Evolutionary conservation across 2,113 vertebrate genomes (phyloP).

Genomic region (Amphiprion ocellaris): DNA sequence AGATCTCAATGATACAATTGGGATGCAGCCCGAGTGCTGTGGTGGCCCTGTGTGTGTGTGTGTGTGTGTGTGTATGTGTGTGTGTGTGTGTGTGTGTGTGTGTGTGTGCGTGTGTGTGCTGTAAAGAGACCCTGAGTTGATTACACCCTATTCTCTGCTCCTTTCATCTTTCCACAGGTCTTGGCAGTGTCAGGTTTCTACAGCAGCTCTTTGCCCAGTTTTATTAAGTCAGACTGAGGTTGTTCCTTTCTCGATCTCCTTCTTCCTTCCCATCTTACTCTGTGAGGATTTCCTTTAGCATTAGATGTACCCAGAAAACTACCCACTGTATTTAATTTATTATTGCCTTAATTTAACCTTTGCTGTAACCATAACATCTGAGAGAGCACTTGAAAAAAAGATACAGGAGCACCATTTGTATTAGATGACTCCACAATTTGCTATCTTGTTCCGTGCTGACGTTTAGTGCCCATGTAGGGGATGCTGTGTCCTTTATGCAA

Average conservation of each 20-base stretch:
- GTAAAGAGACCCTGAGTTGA: slow-evolving; percentile 33
- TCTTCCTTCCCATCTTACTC: neutral
- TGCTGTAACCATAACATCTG: neutral
- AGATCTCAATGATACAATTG: slow-evolving; percentile 36
- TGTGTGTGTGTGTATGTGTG: slow-evolving; percentile 1
- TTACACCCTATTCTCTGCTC: slow-evolving; percentile 51
- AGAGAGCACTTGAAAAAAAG: slow-evolving; percentile 1
- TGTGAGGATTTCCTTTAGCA: slow-evolving; percentile 2
- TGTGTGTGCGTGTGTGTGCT: slow-evolving; percentile 23
- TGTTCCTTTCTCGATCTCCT: slow-evolving; percentile 1
- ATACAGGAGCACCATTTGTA: neutral
- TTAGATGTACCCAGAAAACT: neutral
- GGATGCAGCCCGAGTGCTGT: slow-evolving; percentile 29
- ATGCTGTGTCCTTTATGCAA: too few relatives aligned
- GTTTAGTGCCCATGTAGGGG: too few relatives aligned
- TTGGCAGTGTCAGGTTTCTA: slow-evolving; percentile 39
- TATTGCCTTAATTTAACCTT: neutral
- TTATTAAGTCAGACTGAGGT: slow-evolving; percentile 29
- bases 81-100: neutral
- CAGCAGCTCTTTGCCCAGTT: slow-evolving; percentile 50
- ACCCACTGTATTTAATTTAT: neutral
- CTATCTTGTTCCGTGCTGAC: neutral
- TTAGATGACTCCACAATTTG: neutral
- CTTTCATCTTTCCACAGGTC: slow-evolving; percentile 60
- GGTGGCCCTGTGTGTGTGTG: slow-evolving; percentile 6